phyloP scores from a whole-genome alignment of 2,797 vertebrate species.

The Argya squamiceps region DNA sequence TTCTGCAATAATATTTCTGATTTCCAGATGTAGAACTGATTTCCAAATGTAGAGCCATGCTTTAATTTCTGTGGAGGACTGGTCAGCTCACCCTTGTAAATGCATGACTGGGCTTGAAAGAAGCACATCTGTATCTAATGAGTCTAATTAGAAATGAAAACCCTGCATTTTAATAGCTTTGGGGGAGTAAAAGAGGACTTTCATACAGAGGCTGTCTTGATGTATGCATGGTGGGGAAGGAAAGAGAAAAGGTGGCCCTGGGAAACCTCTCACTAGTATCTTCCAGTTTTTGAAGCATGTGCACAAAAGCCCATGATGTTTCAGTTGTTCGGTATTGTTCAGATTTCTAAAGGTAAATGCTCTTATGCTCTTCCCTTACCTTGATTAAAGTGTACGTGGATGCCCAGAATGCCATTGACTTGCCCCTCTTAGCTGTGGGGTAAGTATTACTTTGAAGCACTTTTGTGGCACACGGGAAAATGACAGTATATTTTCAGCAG shows the following conservation, averaged over 20 bases:
- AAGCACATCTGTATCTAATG: background rate
- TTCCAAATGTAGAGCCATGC: background rate
- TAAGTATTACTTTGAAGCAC: background rate
- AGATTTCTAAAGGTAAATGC: background rate
- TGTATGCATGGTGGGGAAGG: accelerated
- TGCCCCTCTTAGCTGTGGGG: background rate
- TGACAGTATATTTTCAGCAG: background rate
- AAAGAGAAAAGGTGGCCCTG: background rate
- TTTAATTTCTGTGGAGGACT: background rate
- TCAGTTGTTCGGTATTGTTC: background rate
- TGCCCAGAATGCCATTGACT: background rate
- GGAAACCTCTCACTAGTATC: background rate
- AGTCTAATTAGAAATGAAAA: background rate
- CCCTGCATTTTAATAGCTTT: background rate
- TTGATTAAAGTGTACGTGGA: background rate
- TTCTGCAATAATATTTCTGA: background rate
- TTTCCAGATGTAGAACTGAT: background rate
- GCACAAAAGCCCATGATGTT: background rate
- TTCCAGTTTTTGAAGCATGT: background rate
- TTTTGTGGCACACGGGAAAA: background rate
- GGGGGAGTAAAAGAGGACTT: background rate
- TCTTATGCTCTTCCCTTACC: background rate
- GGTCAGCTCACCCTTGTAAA: background rate
- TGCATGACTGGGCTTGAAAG: background rate
- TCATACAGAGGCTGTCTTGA: background rate